A percentile compares a stretch with the other conserved stretches of the same genome.
These are phyloP conservation scores for Lutjanus argentimaculatus DNA, from an alignment of 2,797 vertebrate genomes.

Conservation along the genomic window DNA sequence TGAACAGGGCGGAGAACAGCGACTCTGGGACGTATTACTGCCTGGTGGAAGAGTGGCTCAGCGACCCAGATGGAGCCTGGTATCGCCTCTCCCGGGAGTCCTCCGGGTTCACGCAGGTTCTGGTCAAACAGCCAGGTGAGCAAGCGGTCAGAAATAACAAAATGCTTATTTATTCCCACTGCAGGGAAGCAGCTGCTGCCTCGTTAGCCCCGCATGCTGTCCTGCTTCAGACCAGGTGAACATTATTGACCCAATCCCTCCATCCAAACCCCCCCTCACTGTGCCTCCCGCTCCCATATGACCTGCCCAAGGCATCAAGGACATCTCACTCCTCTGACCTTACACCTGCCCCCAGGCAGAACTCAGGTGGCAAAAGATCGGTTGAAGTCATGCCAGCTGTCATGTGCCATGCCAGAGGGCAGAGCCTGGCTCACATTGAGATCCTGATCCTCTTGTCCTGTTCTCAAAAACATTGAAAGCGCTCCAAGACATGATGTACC, in stretches of 20 bases:
- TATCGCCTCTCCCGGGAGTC: slow-evolving; percentile 93
- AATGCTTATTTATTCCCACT: slow-evolving; percentile 33
- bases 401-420: slow-evolving; percentile 29
- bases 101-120: slow-evolving; percentile 92
- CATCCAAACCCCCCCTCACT: background rate
- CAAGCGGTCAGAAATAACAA: slow-evolving; percentile 11
- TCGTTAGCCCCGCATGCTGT: slow-evolving; percentile 23
- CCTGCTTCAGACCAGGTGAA: slow-evolving; percentile 39
- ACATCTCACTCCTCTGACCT: slow-evolving; percentile 55
- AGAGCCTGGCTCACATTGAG: slow-evolving; percentile 8
- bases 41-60: slow-evolving; percentile 97
- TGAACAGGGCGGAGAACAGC: slow-evolving; percentile 92
- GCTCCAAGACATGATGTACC: slow-evolving; percentile 30
- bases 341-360: slow-evolving; percentile 56
- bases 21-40: slow-evolving; percentile 98
- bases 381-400: slow-evolving; percentile 51
- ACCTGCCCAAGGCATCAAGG: slow-evolving; percentile 27
- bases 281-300: slow-evolving; percentile 18
- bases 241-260: slow-evolving; percentile 19
- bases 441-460: slow-evolving; percentile 47
- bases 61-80: slow-evolving; percentile 95
- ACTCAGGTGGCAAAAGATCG: slow-evolving; percentile 61
- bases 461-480: slow-evolving; percentile 32
- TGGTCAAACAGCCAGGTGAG: slow-evolving; percentile 94
- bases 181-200: slow-evolving; percentile 38